Evolutionary conservation across 2,113 vertebrate species (phyloP).

Genomic region (Erpornis zantholeuca): DNA sequence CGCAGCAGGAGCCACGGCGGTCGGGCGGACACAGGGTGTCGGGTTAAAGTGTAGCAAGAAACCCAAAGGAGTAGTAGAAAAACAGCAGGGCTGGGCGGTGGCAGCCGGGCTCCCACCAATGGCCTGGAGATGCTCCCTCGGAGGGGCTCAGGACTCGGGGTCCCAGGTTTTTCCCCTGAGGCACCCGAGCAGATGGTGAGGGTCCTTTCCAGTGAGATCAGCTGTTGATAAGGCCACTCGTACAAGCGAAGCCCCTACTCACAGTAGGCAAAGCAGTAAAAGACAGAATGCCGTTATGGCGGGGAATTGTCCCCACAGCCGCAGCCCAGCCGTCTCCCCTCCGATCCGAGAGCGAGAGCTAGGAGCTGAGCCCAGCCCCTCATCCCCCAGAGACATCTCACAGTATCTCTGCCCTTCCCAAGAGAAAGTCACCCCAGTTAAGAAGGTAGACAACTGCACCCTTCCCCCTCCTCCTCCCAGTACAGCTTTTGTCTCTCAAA

Average conservation of each 20-base stretch:
- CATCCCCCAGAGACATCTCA: not conserved
- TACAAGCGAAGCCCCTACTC: not conserved
- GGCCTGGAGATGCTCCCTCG: not conserved
- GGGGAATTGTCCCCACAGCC: not conserved
- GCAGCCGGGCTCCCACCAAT: fast-evolving
- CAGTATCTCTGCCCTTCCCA: not conserved
- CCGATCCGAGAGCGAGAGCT: fast-evolving
- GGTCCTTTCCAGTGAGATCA: not conserved
- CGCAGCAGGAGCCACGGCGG: fast-evolving
- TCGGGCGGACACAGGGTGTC: fast-evolving
- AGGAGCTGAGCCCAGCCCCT: not conserved
- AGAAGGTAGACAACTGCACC: not conserved
- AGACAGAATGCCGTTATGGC: fast-evolving
- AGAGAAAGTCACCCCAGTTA: not conserved
- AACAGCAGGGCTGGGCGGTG: not conserved
- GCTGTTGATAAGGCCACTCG: not conserved
- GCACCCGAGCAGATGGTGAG: not conserved
- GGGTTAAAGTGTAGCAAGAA: fast-evolving
- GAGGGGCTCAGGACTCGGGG: fast-evolving
- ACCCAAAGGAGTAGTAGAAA: not conserved
- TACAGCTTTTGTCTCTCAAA: not conserved
- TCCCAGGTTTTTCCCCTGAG: not conserved
- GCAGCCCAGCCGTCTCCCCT: fast-evolving
- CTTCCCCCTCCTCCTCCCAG: not conserved
- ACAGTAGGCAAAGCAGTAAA: not conserved